Conservation (phyloP, 2,797 vertebrate genomes). For the Sebastes paucispinis region DNA sequence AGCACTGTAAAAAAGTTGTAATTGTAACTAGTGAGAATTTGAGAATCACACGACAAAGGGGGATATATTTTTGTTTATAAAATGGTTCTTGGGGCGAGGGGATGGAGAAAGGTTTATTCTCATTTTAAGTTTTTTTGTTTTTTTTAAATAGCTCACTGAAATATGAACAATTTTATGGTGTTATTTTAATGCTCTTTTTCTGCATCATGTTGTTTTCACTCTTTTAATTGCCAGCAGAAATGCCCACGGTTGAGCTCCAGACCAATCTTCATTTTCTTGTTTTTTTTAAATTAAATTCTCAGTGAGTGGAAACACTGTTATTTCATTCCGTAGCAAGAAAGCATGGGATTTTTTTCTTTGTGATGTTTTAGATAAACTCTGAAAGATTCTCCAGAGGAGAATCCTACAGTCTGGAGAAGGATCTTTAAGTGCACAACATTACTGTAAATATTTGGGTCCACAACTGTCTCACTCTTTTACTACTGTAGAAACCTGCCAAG, state of each 20-base stretch:
- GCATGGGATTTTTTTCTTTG: constrained; percentile 41
- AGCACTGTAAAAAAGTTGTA: constrained; percentile 89
- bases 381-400: constrained; percentile 49
- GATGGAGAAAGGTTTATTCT: constrained; percentile 63
- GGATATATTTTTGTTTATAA: constrained; percentile 84
- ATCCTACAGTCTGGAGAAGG: constrained; percentile 37
- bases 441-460: constrained; percentile 79
- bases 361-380: constrained; percentile 54
- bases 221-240: constrained; percentile 68
- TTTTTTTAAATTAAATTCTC: constrained; percentile 52
- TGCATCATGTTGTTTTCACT: constrained; percentile 63
- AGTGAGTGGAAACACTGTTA: constrained; percentile 73
- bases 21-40: constrained; percentile 76
- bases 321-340: constrained; percentile 71
- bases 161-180: constrained; percentile 77
- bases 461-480: constrained; percentile 72
- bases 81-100: constrained; percentile 76
- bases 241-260: constrained; percentile 52
- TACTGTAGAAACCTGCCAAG: constrained; percentile 71
- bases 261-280: constrained; percentile 47
- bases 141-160: constrained; percentile 72
- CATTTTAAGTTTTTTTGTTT: constrained; percentile 66
- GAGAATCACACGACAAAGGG: constrained; percentile 79
- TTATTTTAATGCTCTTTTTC: constrained; percentile 75
- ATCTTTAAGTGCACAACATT: constrained; percentile 72